Evolutionary conservation across 2,797 vertebrate genomes (phyloP).

Genomic region (Periophthalmus magnuspinnatus): DNA sequence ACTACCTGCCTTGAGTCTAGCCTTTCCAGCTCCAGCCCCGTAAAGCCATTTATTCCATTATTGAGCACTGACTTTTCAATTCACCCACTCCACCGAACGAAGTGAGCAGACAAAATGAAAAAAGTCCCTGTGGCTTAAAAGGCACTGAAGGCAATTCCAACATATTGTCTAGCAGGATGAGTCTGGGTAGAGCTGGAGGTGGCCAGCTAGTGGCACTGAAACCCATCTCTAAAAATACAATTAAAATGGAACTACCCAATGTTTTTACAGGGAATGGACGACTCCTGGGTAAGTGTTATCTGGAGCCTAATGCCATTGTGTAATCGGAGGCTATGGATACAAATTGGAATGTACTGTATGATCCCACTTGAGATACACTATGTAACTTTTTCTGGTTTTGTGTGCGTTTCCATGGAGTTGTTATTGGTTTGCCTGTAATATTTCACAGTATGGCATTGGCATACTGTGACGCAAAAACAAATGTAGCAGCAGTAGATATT

Average conservation of each 20-base stretch:
- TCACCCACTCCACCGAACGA: slow-evolving; percentile 48
- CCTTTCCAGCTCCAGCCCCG: slow-evolving; percentile 33
- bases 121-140: slow-evolving; percentile 55
- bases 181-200: slow-evolving; percentile 18
- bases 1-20: slow-evolving; percentile 33
- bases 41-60: slow-evolving; percentile 70
- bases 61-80: slow-evolving; percentile 66
- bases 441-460: too few relatives aligned
- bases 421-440: too few relatives aligned
- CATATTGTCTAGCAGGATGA: slow-evolving; percentile 48
- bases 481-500: too few relatives aligned
- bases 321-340: neutral
- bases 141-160: slow-evolving; percentile 60
- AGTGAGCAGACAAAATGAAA: slow-evolving; percentile 62
- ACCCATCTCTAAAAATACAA: slow-evolving; percentile 9
- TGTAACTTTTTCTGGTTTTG: too few relatives aligned
- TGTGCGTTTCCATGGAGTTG: too few relatives aligned
- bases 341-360: too few relatives aligned
- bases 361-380: neutral
- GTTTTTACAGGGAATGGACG: neutral
- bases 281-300: neutral
- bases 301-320: neutral
- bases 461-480: too few relatives aligned
- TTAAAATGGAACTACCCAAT: neutral
- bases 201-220: slow-evolving; percentile 4